A percentile compares a stretch with the other conserved stretches of the same genome.
Conservation (phyloP, 2,888 invertebrate species). For the Tachina lurida region DNA sequence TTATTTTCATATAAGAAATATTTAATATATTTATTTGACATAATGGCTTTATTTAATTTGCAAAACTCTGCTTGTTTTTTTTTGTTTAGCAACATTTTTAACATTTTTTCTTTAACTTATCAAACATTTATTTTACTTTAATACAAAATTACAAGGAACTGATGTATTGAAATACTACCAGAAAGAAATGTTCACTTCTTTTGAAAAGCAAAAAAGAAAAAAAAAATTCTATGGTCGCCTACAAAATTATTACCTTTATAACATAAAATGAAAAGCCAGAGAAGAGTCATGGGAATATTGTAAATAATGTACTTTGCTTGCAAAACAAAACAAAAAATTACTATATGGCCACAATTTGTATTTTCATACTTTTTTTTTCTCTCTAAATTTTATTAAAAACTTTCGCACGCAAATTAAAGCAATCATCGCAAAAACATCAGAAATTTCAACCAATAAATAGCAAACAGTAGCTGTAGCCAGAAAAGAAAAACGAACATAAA, state of each 20-base stretch:
- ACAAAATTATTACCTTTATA: slow-evolving; percentile 55
- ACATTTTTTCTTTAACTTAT: neutral
- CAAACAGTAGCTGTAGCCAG: slow-evolving; percentile 61
- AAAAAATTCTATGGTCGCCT: slow-evolving; percentile 39
- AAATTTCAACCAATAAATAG: slow-evolving; percentile 67
- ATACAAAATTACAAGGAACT: neutral
- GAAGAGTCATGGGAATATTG: slow-evolving; percentile 61
- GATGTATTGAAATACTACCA: neutral
- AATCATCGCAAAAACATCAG: slow-evolving; percentile 76
- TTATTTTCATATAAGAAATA: too few relatives aligned
- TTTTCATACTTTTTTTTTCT: slow-evolving; percentile 45
- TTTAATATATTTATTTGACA: too few relatives aligned
- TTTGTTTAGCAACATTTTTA: too few relatives aligned
- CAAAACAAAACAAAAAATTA: neutral
- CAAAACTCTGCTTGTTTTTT: too few relatives aligned
- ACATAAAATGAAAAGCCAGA: slow-evolving; percentile 30
- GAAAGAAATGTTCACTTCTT: neutral
- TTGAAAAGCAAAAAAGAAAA: neutral
- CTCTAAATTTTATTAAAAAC: slow-evolving; percentile 75
- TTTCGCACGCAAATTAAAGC: slow-evolving; percentile 82
- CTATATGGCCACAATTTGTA: slow-evolving; percentile 47
- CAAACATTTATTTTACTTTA: neutral
- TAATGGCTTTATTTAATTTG: too few relatives aligned
- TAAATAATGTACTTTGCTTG: slow-evolving; percentile 42
- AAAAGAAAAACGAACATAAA: slow-evolving; percentile 12